Percentiles rank a stretch among this genome's conserved stretches.
Conservation (phyloP, 2,797 vertebrate genomes). For the Sibirionetta formosa region DNA sequence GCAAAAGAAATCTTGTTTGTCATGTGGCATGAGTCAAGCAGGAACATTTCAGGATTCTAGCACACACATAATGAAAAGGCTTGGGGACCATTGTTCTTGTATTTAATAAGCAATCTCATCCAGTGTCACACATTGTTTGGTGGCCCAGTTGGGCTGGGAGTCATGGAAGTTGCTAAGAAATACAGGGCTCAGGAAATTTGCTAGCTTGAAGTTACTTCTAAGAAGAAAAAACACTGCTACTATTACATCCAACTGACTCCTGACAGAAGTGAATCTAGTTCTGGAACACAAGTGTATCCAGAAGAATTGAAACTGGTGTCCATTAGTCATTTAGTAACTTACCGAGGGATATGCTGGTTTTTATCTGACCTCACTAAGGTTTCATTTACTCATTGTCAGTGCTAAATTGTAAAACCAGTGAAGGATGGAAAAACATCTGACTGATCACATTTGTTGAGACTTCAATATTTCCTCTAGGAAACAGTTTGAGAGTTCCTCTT, state of each 20-base stretch:
- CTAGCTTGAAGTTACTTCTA: background rate
- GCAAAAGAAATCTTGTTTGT: background rate
- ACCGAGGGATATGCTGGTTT: background rate
- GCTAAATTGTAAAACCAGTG: background rate
- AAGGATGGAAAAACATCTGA: slow-evolving; percentile 4
- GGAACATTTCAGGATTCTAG: background rate
- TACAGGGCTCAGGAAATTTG: background rate
- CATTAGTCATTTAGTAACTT: background rate
- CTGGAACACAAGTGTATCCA: background rate
- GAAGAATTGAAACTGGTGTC: background rate
- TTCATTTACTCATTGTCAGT: slow-evolving; percentile 1
- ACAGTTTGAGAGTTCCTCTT: background rate
- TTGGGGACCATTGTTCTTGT: background rate
- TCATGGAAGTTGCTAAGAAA: background rate
- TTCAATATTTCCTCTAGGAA: background rate
- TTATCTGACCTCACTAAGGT: background rate
- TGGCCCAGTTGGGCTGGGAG: background rate
- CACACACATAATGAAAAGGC: slow-evolving; percentile 15
- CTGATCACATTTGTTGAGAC: background rate
- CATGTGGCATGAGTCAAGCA: background rate
- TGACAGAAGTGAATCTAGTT: background rate
- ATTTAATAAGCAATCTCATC: background rate
- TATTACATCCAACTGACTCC: rapidly evolving
- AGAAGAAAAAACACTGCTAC: background rate
- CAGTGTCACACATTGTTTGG: background rate